Conservation (phyloP, 2,888 invertebrate species). For the Lochmaea capreae region DNA sequence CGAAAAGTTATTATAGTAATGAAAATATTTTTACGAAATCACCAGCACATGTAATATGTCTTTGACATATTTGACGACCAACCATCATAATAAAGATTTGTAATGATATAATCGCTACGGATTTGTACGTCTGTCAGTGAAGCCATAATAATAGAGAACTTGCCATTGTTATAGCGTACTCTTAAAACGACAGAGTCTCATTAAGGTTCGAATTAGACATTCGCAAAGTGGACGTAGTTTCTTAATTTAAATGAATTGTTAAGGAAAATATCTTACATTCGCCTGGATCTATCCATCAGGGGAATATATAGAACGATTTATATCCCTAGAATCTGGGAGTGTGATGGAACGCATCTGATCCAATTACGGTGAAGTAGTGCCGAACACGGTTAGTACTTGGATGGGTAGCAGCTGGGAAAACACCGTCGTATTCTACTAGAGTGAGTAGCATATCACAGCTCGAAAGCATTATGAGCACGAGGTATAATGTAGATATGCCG, state of each 20-base stretch:
- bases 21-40: constrained; percentile 46
- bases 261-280: no score
- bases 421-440: no score
- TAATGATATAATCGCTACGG: constrained; percentile 48
- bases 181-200: constrained; percentile 7
- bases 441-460: no score
- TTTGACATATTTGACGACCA: constrained; percentile 42
- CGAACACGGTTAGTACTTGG: no score
- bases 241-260: neutral
- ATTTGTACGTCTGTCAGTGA: constrained; percentile 46
- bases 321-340: no score
- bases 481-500: no score
- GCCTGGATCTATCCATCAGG: no score
- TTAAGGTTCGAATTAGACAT: neutral
- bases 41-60: constrained; percentile 42
- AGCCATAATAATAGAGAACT: constrained; percentile 49
- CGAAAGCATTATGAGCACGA: no score
- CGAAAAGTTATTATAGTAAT: constrained; percentile 38
- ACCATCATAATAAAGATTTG: constrained; percentile 47
- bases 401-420: no score
- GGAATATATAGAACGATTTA: no score
- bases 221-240: neutral
- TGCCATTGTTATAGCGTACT: constrained; percentile 40
- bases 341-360: no score
- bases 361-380: no score